Base-by-base conservation (phyloP, 2,888 invertebrate genomes). In the Liopterus haemorrhoidalis region DNA sequence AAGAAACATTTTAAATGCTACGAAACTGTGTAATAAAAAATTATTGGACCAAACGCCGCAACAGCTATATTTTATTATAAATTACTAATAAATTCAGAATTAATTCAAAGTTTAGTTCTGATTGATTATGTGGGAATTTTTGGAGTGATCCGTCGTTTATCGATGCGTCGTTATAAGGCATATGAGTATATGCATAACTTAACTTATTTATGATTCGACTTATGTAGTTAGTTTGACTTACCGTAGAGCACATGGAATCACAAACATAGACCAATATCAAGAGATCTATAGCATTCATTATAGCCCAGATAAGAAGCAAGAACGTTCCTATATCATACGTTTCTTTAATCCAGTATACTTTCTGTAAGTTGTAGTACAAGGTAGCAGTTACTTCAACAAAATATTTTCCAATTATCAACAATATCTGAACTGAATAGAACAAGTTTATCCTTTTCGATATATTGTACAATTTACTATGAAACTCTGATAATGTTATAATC, bases 231-330 rank as follows among this genome's bases (percentile, higher is more conserved):
- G 8, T 16, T 33, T 4, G 32, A 31, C 42, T 50, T 50, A 62
- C 62, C 53, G 61, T 59, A 35, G 60, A 58, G 37, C 61, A 57
- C 36, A 60, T 57, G 16, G 54, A 49, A 30, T 57, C 59, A 2
- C 59, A 58, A 9, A 59, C 54, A 50, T 59, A 57, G n/a, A 62
- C 61, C 8, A 61, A 53, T 4, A 53, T 42, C 18, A 58, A 45
- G 12, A 61, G 49, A 46, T 60, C 59, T 11, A 59, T 33, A 12
- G 55, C 57, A 46, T 59, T 61, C 2, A 57, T 56, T n/a, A 54
- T 48, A 4, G 59, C 59, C 61, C 59, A 60, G 22, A 54, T 41
- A 27, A 45, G 39, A 14, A 39, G 39, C 12, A 27, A 11, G 11
- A 39, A 25, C 12, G 39, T 39, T 8, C 39, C 38, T 4, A 38